Percentiles rank a stretch among this genome's conserved stretches.
These are phyloP conservation scores for Alauda arvensis DNA, from an alignment of 2,797 vertebrate species.

Conservation along the genomic window DNA sequence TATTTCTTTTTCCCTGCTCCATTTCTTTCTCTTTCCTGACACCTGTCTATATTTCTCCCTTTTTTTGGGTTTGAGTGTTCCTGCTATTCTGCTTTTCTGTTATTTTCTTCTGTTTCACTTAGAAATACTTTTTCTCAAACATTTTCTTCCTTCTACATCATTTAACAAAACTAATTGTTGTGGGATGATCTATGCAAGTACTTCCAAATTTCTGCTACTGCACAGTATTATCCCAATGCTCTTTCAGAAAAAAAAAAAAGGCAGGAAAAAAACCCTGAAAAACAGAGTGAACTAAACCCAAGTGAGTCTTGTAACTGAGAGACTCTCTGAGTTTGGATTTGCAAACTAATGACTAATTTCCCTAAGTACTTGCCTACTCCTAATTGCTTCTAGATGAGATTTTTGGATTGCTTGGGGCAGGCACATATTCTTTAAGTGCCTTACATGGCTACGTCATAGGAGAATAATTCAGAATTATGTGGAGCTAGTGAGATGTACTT, in stretches of 20 bases:
- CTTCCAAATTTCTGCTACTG: background rate
- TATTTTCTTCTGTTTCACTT: background rate
- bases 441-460: background rate
- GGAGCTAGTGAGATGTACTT: background rate
- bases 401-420: slow-evolving; percentile 28
- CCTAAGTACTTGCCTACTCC: slow-evolving; percentile 32
- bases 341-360: slow-evolving; percentile 56
- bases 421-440: slow-evolving; percentile 3
- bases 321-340: slow-evolving; percentile 2
- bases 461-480: slow-evolving; percentile 15
- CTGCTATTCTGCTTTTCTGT: background rate
- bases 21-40: background rate
- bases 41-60: background rate
- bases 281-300: background rate
- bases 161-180: background rate
- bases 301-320: background rate
- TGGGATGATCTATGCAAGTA: background rate
- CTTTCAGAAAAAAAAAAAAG: background rate
- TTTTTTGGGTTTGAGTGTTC: background rate
- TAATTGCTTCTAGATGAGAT: slow-evolving; percentile 56
- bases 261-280: rapidly evolving
- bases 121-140: background rate
- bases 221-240: background rate
- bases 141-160: background rate
- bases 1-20: background rate